phyloP scores from a whole-genome alignment of 2,113 vertebrate genomes.

The Maccullochella peelii region DNA sequence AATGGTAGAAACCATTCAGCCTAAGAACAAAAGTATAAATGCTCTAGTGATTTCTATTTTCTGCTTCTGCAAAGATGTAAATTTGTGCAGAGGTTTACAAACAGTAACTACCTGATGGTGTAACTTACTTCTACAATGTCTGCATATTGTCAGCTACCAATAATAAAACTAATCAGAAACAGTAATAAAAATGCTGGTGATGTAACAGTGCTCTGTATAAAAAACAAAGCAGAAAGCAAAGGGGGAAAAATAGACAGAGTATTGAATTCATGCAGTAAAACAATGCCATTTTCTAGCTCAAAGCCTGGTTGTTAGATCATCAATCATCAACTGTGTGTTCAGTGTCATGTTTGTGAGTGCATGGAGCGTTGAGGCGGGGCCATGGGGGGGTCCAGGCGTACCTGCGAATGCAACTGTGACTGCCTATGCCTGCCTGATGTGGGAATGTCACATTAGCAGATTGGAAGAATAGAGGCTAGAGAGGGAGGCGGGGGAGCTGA shows the following conservation, averaged over 20 bases:
- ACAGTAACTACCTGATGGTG: constrained; percentile 12
- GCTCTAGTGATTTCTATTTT: constrained; percentile 39
- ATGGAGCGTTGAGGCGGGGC: constrained; percentile 31
- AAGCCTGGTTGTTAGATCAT: constrained; percentile 68
- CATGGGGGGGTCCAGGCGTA: constrained; percentile 5
- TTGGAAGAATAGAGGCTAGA: constrained; percentile 16
- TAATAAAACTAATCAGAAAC: constrained; percentile 30
- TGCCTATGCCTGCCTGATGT: constrained; percentile 43
- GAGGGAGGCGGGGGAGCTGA: constrained; percentile 8
- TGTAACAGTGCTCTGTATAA: constrained; percentile 2
- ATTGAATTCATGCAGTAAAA: constrained; percentile 63
- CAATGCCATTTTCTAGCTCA: constrained; percentile 66
- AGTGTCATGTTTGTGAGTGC: constrained; percentile 60
- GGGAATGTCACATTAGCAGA: constrained; percentile 35
- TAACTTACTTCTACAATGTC: not conserved
- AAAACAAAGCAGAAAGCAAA: constrained; percentile 19
- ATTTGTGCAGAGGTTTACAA: constrained; percentile 28
- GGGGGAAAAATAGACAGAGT: not conserved
- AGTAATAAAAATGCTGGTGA: constrained; percentile 6
- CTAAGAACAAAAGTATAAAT: constrained; percentile 28
- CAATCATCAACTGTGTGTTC: constrained; percentile 68
- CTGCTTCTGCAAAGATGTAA: constrained; percentile 36
- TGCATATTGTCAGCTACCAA: constrained; percentile 26
- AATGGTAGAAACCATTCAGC: constrained; percentile 16
- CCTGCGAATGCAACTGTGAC: constrained; percentile 54